Evolutionary conservation across 2,797 vertebrate genomes (phyloP), one percentile per base, ranked within the genome.

Genomic region (Esox lucius): DNA sequence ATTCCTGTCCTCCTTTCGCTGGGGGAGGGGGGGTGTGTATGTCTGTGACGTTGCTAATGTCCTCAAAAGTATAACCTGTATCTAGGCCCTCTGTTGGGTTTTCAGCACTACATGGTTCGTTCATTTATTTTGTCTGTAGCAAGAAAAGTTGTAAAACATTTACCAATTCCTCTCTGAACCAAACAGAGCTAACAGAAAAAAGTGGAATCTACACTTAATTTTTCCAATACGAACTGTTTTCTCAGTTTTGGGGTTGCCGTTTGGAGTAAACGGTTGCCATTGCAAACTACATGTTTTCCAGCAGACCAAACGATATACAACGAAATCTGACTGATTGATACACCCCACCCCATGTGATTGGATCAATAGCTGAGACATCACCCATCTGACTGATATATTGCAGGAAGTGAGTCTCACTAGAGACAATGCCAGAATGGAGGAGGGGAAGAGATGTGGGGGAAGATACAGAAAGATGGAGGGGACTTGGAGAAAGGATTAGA

Each of bases 311-410:
- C 12, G 42, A 46, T 46, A 4, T 46, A 5, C 11, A 46, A 12
- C 42, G 1, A 1, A 12, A 46, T 46, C 42, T 1, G 2, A 46
- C 9, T 46, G 12, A 12, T 46, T 11, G 6, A 46, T 46, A 46
- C 42, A 46, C 1, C 42, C 12, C 42, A 46, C 9, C 12, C 42
- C 9, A 9, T 46, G 28, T 33, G 64, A 76, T 71, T 59, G 71
- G 61, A 24, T 80, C 79, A 73, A 76, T 78, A 65, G 72, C 77
- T 62, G 33, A 62, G 75, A 78, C 33, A 66, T 80, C 42, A 82
- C 71, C 72, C 64, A 26, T 67, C 51, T 75, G 51, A 59, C 71
- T 65, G 26, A 48, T 68, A 68, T 68, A 12, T 46, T 46, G 8
- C n/a, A 68, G 11, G 35, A 42, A 68, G 33, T 42, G 33, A 75